Percentiles rank a stretch among this genome's conserved stretches.
phyloP scores from a whole-genome alignment of 2,113 vertebrate genomes.

The Scatophagus argus region DNA sequence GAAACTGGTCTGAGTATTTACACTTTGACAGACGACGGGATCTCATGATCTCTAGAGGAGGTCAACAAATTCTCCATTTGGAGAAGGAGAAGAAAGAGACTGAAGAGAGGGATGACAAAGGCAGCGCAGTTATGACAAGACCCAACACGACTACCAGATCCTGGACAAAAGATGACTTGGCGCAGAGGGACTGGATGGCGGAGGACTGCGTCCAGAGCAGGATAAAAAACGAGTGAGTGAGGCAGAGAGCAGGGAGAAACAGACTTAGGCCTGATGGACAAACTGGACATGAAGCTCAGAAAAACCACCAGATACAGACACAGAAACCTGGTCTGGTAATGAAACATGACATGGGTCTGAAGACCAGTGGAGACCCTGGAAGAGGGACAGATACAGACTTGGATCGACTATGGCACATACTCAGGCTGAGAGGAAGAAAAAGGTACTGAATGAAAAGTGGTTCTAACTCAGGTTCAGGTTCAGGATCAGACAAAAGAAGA shows the following conservation, averaged over 20 bases:
- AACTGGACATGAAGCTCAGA: slow-evolving; percentile 3
- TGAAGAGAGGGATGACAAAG: not conserved
- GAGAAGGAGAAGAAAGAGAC: not conserved
- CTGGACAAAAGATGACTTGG: slow-evolving; percentile 1
- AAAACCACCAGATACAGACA: not conserved
- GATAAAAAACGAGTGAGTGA: not conserved
- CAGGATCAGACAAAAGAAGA: not conserved
- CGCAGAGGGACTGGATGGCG: slow-evolving; percentile 3
- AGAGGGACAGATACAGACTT: not conserved
- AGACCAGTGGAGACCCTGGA: not conserved
- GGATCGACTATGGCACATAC: not conserved
- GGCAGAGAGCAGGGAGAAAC: not conserved
- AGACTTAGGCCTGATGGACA: not conserved
- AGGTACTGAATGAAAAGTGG: not conserved
- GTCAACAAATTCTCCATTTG: not conserved
- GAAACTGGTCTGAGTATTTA: slow-evolving; percentile 15
- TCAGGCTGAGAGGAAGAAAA: not conserved
- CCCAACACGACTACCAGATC: not conserved
- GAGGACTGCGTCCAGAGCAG: not conserved
- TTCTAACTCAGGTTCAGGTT: not conserved
- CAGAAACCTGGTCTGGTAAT: not conserved
- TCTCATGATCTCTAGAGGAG: slow-evolving; percentile 26
- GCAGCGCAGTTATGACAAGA: not conserved
- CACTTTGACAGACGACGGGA: not conserved
- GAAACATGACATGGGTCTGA: not conserved